These are phyloP conservation scores for Lysandra coridon DNA, from an alignment of 2,888 invertebrate genomes.

Conservation along the genomic window DNA sequence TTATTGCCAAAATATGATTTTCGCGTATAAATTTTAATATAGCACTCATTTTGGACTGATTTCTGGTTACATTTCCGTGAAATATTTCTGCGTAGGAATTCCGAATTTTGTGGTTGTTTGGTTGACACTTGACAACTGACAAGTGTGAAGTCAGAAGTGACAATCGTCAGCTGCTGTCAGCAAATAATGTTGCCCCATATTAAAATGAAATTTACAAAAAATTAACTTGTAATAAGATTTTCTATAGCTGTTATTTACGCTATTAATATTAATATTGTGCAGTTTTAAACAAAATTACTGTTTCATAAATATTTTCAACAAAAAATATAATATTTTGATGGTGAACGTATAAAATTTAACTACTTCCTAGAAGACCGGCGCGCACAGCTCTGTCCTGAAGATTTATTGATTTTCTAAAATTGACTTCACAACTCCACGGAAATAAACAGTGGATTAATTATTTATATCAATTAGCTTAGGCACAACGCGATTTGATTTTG, in stretches of 20 bases:
- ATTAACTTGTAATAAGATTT: neutral
- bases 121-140: constrained; percentile 34
- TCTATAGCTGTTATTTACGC: neutral
- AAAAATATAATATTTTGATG: neutral
- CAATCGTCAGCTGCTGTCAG: constrained; percentile 46
- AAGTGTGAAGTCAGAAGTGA: constrained; percentile 41
- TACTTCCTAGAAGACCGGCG: neutral
- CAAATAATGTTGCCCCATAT: neutral
- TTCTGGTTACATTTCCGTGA: constrained; percentile 59
- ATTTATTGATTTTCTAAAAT: constrained; percentile 27
- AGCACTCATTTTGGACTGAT: constrained; percentile 79
- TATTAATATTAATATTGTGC: neutral
- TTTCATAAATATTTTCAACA: neutral
- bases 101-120: constrained; percentile 45
- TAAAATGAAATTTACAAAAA: neutral
- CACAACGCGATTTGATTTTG: constrained; percentile 29
- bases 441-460: constrained; percentile 28
- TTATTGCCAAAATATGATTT: constrained; percentile 83
- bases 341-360: neutral
- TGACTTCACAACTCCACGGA: neutral
- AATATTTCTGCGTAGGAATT: constrained; percentile 60
- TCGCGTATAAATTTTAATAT: constrained; percentile 85
- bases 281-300: neutral
- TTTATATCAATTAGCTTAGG: constrained; percentile 16
- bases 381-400: constrained; percentile 3